Base-by-base conservation (phyloP, 2,797 vertebrate species). In the Leptodactylus fallax region DNA sequence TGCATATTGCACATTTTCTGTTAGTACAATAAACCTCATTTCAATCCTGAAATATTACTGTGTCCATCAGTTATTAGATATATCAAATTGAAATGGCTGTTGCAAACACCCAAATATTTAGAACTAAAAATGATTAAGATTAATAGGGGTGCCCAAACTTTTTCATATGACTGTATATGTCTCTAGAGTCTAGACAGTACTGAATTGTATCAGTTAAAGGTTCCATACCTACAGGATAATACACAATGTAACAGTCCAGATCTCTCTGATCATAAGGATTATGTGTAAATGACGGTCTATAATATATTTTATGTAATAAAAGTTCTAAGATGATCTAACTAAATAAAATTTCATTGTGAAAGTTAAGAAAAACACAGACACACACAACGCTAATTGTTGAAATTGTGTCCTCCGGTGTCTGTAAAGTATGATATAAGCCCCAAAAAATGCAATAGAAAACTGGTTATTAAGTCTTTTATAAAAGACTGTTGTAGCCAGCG, bases 381-480 rank as follows among this genome's bases (percentile, higher is more conserved):
- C 74, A 53, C 47, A 53, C 71, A 74, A 12, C n/a, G 36, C n/a
- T 53, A 56, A 23, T 58, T 58, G 53, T 79, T 58, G 6, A 60
- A 58, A 36, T 10, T 17, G 6, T 27, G 6, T 4, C 77, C 77
- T 36, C 51, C 23, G 45, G 78, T 58, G 55, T 79, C 78, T 58
- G 8, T 12, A 27, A 45, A 58, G 12, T 53, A 27, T 56, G 47
- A 83, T 83, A 55, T 0, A 45, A 71, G 53, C 45, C 53, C 53
- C 60, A 55, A 71, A 53, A 67, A 27, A 69, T 53, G 13, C 51
- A 27, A 72, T 51, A 21, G 23, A 71, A 45, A 83, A 72, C 51
- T 72, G 3, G 79, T 81, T 83, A 83, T 36, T 69, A 71, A 83
- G 65, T 69, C 1, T 47, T 72, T 47, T 83, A 56, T 83, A 21